Conservation (phyloP, 2,797 vertebrate species). For the Antrozous pallidus region DNA sequence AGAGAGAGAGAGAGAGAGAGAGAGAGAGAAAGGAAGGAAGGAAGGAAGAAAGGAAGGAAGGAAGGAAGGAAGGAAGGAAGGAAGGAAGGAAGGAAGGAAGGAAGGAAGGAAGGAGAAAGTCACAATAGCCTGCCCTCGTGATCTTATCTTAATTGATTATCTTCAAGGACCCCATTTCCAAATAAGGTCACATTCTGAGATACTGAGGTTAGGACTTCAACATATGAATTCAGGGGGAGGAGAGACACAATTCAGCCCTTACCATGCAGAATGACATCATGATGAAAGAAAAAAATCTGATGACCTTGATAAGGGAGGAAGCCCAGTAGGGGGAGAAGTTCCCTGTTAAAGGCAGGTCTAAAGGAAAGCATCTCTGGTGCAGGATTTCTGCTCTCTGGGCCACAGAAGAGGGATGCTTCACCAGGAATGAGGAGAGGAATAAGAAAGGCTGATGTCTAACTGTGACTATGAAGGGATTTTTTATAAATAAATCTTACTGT, state of each 20-base stretch:
- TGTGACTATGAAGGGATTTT: background rate
- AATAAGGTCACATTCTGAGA: background rate
- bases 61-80: no score
- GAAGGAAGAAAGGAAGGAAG: no score
- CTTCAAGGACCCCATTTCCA: background rate
- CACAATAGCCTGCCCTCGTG: background rate
- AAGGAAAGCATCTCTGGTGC: background rate
- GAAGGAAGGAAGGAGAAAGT: no score
- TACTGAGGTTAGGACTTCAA: background rate
- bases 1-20: no score
- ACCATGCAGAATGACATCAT: background rate
- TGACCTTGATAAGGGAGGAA: background rate
- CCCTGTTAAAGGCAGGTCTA: background rate
- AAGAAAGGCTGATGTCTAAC: background rate
- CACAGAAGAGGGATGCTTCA: background rate
- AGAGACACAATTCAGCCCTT: background rate
- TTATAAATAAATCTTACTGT: background rate
- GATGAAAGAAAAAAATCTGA: background rate
- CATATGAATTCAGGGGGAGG: background rate
- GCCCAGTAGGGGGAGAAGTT: background rate
- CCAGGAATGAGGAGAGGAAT: background rate
- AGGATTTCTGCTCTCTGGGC: background rate
- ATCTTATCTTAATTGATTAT: background rate
- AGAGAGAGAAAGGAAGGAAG: no score
- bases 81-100: no score